Evolutionary conservation across 2,888 invertebrate genomes (phyloP), one percentile per base, ranked within the genome.

Genomic region (Ceriagrion tenellum): DNA sequence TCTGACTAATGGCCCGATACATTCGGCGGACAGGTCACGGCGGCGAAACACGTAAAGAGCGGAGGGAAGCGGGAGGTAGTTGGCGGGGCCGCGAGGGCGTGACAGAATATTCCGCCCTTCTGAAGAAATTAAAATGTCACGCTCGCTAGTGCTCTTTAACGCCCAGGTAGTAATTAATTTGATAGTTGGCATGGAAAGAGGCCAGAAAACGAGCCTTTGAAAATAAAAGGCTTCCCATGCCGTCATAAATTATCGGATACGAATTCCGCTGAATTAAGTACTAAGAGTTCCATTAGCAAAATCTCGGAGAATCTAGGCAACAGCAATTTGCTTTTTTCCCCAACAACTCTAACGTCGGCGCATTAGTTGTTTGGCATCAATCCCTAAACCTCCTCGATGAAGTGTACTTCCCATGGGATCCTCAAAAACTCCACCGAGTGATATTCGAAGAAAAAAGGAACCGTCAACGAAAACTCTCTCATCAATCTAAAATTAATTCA

Each of bases 71-170:
- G 69, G 69, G 10, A 69, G 26, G 26, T 0, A 69, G 0, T 26
- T 10, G 69, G 23, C 23, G 69, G 26, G 69, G n/a, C 10, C 26
- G n/a, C 26, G 26, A n/a, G 69, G 69, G 26, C n/a, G 69, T 6
- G 69, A 69, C 69, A 26, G 26, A n/a, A 69, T 69, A 69, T n/a
- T 69, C 23, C 26, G 69, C 26, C 26, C 69, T 69, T 69, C 69
- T n/a, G 69, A 26, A 90, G 35, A 63, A 59, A 91, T 91, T 63
- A 63, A 20, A 63, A 35, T 55, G 91, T 63, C 91, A 63, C 63
- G 20, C 35, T 63, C 40, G 47, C 47, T 47, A 47, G 47, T 56
- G 59, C 63, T 63, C 40, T 40, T 91, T 91, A 69, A 69, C n/a
- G 69, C 26, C 69, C 26, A 59, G 69, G n/a, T 23, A 69, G 69